phyloP scores from a whole-genome alignment of 2,888 invertebrate genomes.

The Amphipoea oculea region DNA sequence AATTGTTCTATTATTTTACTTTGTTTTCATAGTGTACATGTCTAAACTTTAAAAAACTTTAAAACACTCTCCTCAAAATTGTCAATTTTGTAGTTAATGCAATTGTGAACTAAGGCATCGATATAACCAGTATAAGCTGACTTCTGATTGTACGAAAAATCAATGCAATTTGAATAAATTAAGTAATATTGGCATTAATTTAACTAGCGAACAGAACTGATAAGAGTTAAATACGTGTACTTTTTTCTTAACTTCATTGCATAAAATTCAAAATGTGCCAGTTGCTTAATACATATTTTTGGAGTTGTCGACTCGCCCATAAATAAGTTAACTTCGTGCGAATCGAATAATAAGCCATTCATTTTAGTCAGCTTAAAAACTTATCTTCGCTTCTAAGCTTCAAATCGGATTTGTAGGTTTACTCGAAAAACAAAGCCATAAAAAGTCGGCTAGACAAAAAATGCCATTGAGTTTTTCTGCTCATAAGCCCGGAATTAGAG shows the following conservation, averaged over 20 bases:
- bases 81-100: too few relatives aligned
- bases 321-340: neutral
- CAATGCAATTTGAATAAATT: too few relatives aligned
- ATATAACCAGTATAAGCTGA: too few relatives aligned
- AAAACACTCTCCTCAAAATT: too few relatives aligned
- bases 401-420: conserved; percentile 9
- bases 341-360: neutral
- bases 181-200: neutral
- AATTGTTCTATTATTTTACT: too few relatives aligned
- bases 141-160: too few relatives aligned
- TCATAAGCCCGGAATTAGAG: conserved; percentile 23
- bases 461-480: conserved; percentile 1
- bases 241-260: neutral
- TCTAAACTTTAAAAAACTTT: too few relatives aligned
- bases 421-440: conserved; percentile 13
- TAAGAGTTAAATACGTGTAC: too few relatives aligned
- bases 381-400: too few relatives aligned
- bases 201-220: neutral
- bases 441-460: neutral
- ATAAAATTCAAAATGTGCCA: neutral
- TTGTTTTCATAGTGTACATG: too few relatives aligned
- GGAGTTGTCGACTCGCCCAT: too few relatives aligned
- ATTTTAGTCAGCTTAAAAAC: neutral
- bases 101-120: too few relatives aligned
- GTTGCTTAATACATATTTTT: neutral